Evolutionary conservation across 2,888 invertebrate species (phyloP).

Genomic region (Salpingus planirostris): DNA sequence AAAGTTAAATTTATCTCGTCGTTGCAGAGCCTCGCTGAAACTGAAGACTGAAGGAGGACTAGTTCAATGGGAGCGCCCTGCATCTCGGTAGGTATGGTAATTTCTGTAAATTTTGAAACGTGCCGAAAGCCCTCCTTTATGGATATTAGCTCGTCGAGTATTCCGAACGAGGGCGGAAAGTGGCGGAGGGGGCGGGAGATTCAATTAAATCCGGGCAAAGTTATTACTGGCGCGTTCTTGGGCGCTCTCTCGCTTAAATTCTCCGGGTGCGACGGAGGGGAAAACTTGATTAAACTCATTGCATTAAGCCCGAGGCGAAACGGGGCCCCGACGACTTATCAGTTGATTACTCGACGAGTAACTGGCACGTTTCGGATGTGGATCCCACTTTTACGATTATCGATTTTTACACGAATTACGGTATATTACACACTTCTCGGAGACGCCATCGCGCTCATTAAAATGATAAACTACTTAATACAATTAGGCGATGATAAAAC

Average conservation of each 20-base stretch:
- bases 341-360: slow-evolving; percentile 23
- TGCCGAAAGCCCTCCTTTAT: slow-evolving; percentile 22
- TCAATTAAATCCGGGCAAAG: slow-evolving; percentile 28
- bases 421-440: neutral
- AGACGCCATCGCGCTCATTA: slow-evolving; percentile 10
- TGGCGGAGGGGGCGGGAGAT: slow-evolving; percentile 23
- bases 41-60: too few relatives aligned
- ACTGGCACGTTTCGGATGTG: slow-evolving; percentile 13
- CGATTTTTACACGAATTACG: slow-evolving; percentile 9
- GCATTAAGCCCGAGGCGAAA: too few relatives aligned
- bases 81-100: too few relatives aligned
- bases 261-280: slow-evolving; percentile 6
- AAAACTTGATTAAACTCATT: slow-evolving; percentile 29
- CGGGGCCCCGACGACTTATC: slow-evolving; percentile 27
- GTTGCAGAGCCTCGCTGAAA: too few relatives aligned
- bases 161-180: too few relatives aligned
- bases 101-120: slow-evolving; percentile 11
- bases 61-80: too few relatives aligned
- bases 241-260: too few relatives aligned
- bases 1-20: too few relatives aligned
- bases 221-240: slow-evolving; percentile 16
- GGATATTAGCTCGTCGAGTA: slow-evolving; percentile 29
- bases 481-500: slow-evolving; percentile 4
- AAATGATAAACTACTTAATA: slow-evolving; percentile 6
- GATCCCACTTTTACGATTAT: slow-evolving; percentile 11